Evolutionary conservation across 1,140 invertebrate species (phyloP), one percentile per base, ranked within the genome.

Genomic region (Eurosta solidaginis): DNA sequence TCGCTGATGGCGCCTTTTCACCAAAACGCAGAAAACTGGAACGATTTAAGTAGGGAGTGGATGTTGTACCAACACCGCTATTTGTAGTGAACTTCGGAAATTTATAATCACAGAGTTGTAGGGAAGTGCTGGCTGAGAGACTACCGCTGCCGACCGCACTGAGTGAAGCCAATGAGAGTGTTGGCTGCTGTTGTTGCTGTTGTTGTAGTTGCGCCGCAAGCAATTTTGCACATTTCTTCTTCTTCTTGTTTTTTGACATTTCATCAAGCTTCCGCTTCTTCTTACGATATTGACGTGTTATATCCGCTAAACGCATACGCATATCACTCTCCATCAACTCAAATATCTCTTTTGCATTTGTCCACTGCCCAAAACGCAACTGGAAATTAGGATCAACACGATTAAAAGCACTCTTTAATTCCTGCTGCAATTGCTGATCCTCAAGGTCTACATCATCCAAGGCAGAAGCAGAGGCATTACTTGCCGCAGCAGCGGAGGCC

Each of bases 221-320:
- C 44, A 78, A 68, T 79, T 86, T 86, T 50, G 82, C 84, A 76
- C 82, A 84, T 79, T 84, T 84, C 29, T 75, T 77, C 78, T 86
- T 86, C 42, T 86, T 85, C 73, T 85, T 86, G 50, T 82, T 83
- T 79, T 86, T 86, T 78, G 89, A 91, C 22, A 97, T 88, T 79
- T 93, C 93, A 44, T 92, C 92, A 2, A 96, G 86, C 86, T 96
- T 94, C 74, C 91, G 92, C 85, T 96, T 93, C 84, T 95, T 96
- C 82, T 96, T 94, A 78, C 92, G 92, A 84, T 95, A 96, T 81
- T 94, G 92, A 54, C 92, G 89, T 82, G 96, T 94, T 40, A 97
- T 89, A 47, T 96, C 94, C 1, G 94, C 94, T 77, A 96, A 83
- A 49, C 92, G 90, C 85, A 93, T 91, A 33, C 94, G 89, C 93